These are phyloP conservation scores for Camponotus pennsylvanicus DNA, from an alignment of 1,140 invertebrate species.

Conservation along the genomic window DNA sequence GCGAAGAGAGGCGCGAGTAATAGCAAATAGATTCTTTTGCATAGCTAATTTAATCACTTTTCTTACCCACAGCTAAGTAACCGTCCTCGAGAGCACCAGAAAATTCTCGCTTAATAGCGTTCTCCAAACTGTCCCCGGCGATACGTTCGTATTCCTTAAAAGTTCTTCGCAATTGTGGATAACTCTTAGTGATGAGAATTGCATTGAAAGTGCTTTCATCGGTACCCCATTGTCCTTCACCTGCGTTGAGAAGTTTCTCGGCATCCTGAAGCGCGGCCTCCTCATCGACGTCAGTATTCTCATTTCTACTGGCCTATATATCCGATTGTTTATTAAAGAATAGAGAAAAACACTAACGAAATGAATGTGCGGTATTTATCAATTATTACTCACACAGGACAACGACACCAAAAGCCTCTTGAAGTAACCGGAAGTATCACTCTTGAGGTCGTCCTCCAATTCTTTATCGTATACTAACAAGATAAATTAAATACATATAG, in stretches of 20 bases:
- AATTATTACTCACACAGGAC: constrained; percentile 87
- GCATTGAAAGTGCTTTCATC: constrained; percentile 95
- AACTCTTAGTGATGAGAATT: constrained; percentile 93
- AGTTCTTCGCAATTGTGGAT: constrained; percentile 92
- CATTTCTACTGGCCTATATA: constrained; percentile 84
- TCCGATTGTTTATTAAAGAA: neutral
- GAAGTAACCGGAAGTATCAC: constrained; percentile 96
- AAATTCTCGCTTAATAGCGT: constrained; percentile 95
- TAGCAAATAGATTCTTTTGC: neutral
- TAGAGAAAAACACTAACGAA: constrained; percentile 14
- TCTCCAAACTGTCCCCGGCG: constrained; percentile 93
- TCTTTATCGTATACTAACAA: constrained; percentile 91
- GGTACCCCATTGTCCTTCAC: constrained; percentile 94
- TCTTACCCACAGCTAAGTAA: constrained; percentile 94
- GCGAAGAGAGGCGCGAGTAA: neutral
- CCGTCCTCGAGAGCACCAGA: constrained; percentile 94
- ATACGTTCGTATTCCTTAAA: constrained; percentile 93
- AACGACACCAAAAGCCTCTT: constrained; percentile 93
- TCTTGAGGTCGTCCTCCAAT: constrained; percentile 93
- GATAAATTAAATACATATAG: constrained; percentile 18
- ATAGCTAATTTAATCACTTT: neutral
- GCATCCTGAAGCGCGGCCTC: constrained; percentile 90
- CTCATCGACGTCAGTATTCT: constrained; percentile 88
- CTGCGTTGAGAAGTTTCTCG: constrained; percentile 90
- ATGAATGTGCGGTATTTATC: neutral